phyloP scores from a whole-genome alignment of 2,113 vertebrate species.

The Antechinus stuartii region DNA sequence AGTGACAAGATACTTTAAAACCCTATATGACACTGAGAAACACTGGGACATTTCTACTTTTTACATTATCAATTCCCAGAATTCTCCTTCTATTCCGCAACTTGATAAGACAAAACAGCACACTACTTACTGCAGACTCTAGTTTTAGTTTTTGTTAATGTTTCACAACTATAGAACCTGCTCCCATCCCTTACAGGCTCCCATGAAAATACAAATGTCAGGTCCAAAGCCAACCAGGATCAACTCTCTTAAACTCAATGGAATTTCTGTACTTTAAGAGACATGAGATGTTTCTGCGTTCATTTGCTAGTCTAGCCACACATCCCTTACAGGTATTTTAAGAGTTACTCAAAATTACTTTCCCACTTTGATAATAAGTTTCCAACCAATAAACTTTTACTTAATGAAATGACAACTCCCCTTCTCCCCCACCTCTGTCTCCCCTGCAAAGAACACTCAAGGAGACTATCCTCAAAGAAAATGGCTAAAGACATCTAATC shows the following conservation, averaged over 20 bases:
- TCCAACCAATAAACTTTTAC: neutral
- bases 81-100: neutral
- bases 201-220: neutral
- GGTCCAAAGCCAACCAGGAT: neutral
- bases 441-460: neutral
- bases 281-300: neutral
- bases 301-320: neutral
- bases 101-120: neutral
- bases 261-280: neutral
- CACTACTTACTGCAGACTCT: neutral
- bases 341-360: neutral
- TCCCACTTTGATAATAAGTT: neutral
- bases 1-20: neutral
- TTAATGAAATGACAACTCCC: neutral
- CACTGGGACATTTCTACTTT: neutral
- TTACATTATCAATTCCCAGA: neutral
- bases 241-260: neutral
- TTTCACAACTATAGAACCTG: neutral
- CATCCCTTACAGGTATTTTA: neutral
- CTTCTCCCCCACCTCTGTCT: neutral
- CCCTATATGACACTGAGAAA: neutral
- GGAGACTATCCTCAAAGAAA: neutral
- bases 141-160: neutral
- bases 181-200: neutral
- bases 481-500: neutral